A percentile compares a stretch with the other conserved stretches of the same genome.
Conservation (phyloP, 1,140 invertebrate species). For the Zelostemma sp. region DNA sequence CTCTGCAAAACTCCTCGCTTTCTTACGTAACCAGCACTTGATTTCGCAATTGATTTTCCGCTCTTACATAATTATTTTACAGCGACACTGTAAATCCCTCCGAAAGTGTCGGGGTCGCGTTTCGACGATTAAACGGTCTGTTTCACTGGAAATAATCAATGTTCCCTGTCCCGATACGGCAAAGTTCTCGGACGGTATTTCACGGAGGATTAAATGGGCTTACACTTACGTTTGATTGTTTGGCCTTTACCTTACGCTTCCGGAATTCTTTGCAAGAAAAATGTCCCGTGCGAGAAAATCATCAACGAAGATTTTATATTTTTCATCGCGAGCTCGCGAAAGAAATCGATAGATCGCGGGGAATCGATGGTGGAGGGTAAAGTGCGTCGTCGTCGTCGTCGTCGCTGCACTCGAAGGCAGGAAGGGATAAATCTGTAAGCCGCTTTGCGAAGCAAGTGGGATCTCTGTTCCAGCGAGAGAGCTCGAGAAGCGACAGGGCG, state of each 20-base stretch:
- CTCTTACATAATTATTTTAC: not conserved
- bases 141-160: conserved; percentile 64
- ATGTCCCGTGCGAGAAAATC: no score
- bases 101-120: conserved; percentile 43
- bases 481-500: conserved; percentile 17
- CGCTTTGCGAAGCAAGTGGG: conserved; percentile 65
- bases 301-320: no score
- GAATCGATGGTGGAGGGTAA: no score
- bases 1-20: not conserved
- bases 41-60: no score
- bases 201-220: conserved; percentile 59
- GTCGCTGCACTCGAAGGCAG: conserved; percentile 27
- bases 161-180: conserved; percentile 53
- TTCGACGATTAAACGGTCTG: conserved; percentile 60
- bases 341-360: no score
- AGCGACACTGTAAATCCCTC: conserved; percentile 33
- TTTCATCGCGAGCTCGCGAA: no score
- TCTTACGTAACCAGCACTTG: no score
- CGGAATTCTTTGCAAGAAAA: no score
- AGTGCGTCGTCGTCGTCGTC: no score
- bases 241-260: conserved; percentile 14
- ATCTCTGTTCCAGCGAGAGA: conserved; percentile 46
- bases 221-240: conserved; percentile 60
- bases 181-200: conserved; percentile 62
- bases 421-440: conserved; percentile 65